Conservation (phyloP, 2,113 vertebrate genomes). For the Lepidiolamprologus cunningtoni region DNA sequence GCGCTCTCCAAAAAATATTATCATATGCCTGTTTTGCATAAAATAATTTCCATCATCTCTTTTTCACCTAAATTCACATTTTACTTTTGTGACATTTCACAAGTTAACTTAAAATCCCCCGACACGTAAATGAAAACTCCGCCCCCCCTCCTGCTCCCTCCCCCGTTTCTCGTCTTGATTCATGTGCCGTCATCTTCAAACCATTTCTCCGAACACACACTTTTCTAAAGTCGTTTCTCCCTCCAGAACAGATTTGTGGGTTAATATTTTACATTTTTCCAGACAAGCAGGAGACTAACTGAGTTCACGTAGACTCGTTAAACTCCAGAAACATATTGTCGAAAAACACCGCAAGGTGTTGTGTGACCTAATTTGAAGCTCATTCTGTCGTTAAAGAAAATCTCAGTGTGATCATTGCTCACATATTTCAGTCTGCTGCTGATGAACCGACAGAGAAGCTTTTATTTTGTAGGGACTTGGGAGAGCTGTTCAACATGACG, state of each 20-base stretch:
- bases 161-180: not conserved
- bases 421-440: not conserved
- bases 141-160: not conserved
- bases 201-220: not conserved
- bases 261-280: not conserved
- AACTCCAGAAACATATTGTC: not conserved
- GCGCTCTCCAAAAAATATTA: not conserved
- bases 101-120: not conserved
- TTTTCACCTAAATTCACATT: not conserved
- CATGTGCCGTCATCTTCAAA: not conserved
- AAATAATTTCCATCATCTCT: not conserved
- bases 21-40: not conserved
- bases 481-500: not conserved
- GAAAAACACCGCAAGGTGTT: not conserved
- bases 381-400: not conserved
- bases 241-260: not conserved
- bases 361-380: not conserved
- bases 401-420: not conserved
- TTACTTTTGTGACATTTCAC: not conserved
- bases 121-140: not conserved
- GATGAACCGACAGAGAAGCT: not conserved
- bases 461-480: not conserved
- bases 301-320: not conserved
- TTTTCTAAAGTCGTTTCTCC: not conserved
- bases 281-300: not conserved